Evolutionary conservation across 2,113 vertebrate genomes (phyloP).

Genomic region (Limnothrissa miodon): DNA sequence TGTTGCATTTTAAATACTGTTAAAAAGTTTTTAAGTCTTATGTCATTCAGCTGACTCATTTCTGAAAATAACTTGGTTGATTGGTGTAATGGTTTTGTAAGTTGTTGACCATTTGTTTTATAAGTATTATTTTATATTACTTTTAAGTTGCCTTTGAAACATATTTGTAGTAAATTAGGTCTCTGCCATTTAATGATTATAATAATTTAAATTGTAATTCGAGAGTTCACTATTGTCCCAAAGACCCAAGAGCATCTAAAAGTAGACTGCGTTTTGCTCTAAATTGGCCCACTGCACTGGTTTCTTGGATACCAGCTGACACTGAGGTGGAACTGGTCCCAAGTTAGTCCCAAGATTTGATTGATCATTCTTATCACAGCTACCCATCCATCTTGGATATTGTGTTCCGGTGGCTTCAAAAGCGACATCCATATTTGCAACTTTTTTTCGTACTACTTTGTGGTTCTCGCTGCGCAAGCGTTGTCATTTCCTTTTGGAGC

Average conservation of each 20-base stretch:
- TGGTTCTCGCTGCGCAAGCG: not conserved
- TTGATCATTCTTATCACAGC: not conserved
- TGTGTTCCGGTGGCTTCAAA: not conserved
- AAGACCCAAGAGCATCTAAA: not conserved
- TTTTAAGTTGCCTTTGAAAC: not conserved
- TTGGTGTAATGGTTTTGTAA: slow-evolving; percentile 9
- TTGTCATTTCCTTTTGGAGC: slow-evolving; percentile 16
- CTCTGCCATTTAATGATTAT: not conserved
- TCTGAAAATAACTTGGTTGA: slow-evolving; percentile 4
- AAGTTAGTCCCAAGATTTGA: not conserved
- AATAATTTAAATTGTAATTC: not conserved
- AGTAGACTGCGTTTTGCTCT: too few relatives aligned
- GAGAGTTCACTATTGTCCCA: not conserved
- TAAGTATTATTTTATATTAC: not conserved
- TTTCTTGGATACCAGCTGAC: not conserved
- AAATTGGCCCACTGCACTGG: not conserved
- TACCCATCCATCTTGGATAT: not conserved
- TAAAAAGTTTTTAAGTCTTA: slow-evolving; percentile 8
- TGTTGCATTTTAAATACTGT: slow-evolving; percentile 13
- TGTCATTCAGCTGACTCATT: slow-evolving; percentile 13
- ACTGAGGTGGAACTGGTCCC: too few relatives aligned
- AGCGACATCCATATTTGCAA: not conserved
- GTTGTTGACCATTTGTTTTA: not conserved
- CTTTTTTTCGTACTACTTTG: not conserved
- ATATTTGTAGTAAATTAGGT: not conserved